Conservation (phyloP, 2,113 vertebrate species). For the Corythoichthys haematopterus region DNA sequence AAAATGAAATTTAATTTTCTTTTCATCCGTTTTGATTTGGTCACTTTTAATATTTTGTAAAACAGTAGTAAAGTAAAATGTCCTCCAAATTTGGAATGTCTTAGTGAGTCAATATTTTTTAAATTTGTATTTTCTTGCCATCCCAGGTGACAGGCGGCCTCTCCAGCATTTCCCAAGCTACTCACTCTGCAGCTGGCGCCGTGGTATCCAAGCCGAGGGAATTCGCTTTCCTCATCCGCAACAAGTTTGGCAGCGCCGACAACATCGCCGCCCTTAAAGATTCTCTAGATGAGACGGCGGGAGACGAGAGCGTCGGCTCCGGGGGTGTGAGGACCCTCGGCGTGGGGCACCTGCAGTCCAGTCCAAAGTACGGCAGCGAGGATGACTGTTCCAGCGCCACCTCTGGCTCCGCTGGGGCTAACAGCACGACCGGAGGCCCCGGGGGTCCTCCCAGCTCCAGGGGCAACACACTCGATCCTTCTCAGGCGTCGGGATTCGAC, state of each 20-base stretch:
- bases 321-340: slow-evolving; percentile 74
- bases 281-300: slow-evolving; percentile 84
- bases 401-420: slow-evolving; percentile 88
- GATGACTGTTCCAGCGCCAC: slow-evolving; percentile 98
- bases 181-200: slow-evolving; percentile 91
- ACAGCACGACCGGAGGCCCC: slow-evolving; percentile 85
- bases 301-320: slow-evolving; percentile 73
- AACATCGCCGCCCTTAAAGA: slow-evolving; percentile 90
- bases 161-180: slow-evolving; percentile 93
- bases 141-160: slow-evolving; percentile 88
- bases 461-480: slow-evolving; percentile 85
- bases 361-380: slow-evolving; percentile 91
- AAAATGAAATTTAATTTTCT: too few relatives aligned
- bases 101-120: too few relatives aligned
- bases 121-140: not conserved
- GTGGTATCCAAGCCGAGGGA: slow-evolving; percentile 93
- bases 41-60: too few relatives aligned
- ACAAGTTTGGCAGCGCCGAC: slow-evolving; percentile 95
- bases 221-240: slow-evolving; percentile 87
- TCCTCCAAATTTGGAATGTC: too few relatives aligned
- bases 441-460: slow-evolving; percentile 86
- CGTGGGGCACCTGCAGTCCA: slow-evolving; percentile 84
- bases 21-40: too few relatives aligned
- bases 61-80: too few relatives aligned
- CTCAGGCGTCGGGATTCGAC: slow-evolving; percentile 85